Base-by-base conservation (phyloP, 2,888 invertebrate species). In the Synanthedon myopaeformis region DNA sequence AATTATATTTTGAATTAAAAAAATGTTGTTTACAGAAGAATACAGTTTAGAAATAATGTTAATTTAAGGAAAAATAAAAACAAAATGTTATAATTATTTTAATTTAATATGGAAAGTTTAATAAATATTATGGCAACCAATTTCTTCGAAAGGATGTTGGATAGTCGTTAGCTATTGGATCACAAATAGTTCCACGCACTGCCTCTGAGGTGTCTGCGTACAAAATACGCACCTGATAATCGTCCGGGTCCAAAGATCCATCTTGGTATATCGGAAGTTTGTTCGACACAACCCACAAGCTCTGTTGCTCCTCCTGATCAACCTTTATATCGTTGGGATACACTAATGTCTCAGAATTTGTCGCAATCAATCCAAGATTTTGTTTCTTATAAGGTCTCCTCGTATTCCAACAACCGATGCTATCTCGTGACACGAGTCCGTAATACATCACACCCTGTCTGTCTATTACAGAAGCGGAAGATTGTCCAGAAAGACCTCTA, bases 271-370 rank as follows among this genome's bases (percentile, higher is more conserved):
- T 89, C 1, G 94, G 94, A 56, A 95, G 73, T 23, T 89, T 89
- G 72, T 95, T 95, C 3, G 93, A 91, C 61, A 95, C 87, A 3
- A 94, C 88, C 95, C 95, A 95, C 8, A 95, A 85, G 54, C 89
- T 92, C 66, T 94, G 92, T 48, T 89, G 85, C 10, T 79, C 66
- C 45, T 92, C 92, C 56, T 91, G 89, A 65, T 95, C 95, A 10
- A 95, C 86, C 74, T 93, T 93, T 49, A 95, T 75, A 68, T 95
- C 95, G 65, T 95, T 95, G 0, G 95, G 95, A 69, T 95, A 95
- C 13, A 94, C 84, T 57, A 95, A 79, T 0, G 92, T 90, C 10
- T 89, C 89, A 3, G 88, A 76, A 73, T 91, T 91, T 42, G 80
- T 75, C 0, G 92, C 92, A 1, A 93, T 87, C 2, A 92, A 76